These are phyloP conservation scores for Cygnus atratus DNA, from an alignment of 2,113 vertebrate genomes.

Conservation along the genomic window DNA sequence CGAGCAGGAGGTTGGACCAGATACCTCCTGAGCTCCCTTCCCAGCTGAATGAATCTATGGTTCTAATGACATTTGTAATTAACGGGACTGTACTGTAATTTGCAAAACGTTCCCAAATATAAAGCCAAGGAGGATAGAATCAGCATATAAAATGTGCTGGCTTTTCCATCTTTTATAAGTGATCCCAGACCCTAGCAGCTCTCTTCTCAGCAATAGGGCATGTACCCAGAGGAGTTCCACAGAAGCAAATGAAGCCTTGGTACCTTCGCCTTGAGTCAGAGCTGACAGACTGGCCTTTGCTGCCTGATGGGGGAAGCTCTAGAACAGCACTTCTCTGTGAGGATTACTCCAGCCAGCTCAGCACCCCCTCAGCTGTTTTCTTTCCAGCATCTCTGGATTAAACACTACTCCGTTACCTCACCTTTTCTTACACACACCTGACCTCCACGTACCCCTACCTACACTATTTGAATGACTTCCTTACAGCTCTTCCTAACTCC, in stretches of 20 bases:
- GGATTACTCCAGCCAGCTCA: not conserved
- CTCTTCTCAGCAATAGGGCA: not conserved
- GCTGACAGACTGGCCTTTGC: not conserved
- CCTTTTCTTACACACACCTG: not conserved
- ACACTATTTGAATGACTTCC: not conserved
- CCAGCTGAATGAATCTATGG: not conserved
- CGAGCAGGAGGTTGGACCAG: not conserved
- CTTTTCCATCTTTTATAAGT: not conserved
- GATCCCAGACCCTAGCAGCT: not conserved
- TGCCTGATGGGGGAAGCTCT: not conserved
- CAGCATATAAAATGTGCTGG: not conserved
- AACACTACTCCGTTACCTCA: not conserved
- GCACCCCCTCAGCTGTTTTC: not conserved
- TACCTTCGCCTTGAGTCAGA: not conserved
- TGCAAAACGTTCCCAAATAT: not conserved
- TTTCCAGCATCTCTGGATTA: not conserved
- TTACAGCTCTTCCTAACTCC: not conserved
- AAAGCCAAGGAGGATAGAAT: not conserved
- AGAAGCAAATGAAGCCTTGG: not conserved
- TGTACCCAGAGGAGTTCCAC: not conserved
- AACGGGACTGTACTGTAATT: not conserved
- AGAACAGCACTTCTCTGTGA: not conserved
- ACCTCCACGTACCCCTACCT: not conserved
- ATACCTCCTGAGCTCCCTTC: not conserved
- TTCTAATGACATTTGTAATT: not conserved